Evolutionary conservation across 1,140 invertebrate genomes (phyloP), one percentile per base, ranked within the genome.

Genomic region (Solenopsis fugax): DNA sequence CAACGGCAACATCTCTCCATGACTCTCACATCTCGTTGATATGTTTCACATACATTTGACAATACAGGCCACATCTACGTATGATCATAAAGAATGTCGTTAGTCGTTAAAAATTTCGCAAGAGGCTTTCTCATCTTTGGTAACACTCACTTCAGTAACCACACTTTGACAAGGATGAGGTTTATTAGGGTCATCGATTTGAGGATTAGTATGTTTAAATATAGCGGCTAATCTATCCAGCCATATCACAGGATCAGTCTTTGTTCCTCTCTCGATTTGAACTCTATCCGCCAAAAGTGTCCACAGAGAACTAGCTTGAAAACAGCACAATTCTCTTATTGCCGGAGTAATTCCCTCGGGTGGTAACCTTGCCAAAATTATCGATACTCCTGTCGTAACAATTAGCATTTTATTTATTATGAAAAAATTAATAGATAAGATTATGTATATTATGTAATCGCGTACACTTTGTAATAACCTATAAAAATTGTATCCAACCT

Each of bases 1-100:
- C 98, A 98, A 54, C 99, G 96, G 94, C 99, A 99, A 93, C 97
- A 97, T 87, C 98, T 96, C 95, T 99, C 99, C 96, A 99, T 98
- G 21, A 99, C 96, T 85, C 98, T 96, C 16, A 97, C 93, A 95
- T 99, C 98, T n/a, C 95, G 94, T 94, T 98, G 97, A 95, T 98
- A 99, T 93, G 96, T 97, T 85, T 95, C 95, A 93, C 96, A 98
- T 91, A 97, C 96, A 60, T 96, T 96, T 0, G 98, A 98, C 67
- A 99, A 95, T 16, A 98, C 96, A 29, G 98, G 98, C 98, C 98
- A 99, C 69, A 95, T 94, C 94, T 95, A 69, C 12, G n/a, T 65
- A n/a, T 18, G 45, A 4, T 45, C 10, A 13, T 21, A 24, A 52
- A 16, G 16, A 77, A 69, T 24, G 16, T 54, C 0, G 52, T 24